Base-by-base conservation (phyloP, 2,113 vertebrate species). In the Zosterops japonicus region DNA sequence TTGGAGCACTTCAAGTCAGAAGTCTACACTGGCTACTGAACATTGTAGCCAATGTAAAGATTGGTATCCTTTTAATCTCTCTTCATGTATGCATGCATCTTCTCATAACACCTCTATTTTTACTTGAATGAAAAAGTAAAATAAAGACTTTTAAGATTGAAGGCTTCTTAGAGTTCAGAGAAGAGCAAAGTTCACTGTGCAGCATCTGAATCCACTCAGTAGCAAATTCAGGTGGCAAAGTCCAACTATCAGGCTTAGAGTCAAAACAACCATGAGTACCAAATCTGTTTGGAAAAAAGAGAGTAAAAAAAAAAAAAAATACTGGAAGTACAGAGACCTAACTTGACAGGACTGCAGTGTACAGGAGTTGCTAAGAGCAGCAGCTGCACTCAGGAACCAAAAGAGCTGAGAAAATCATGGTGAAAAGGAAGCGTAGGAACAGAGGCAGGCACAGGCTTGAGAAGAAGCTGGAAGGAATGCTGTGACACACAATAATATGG, bases 401-500 rank as follows among this genome's bases (percentile, higher is more conserved):
- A 70, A 57, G 13, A 61, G 14, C 19, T 44, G 35, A 28, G 36
- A 87, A 76, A 87, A 53, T 23, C 15, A 31, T 3, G 12, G 36
- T 49, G 52, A 65, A 70, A 74, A 88, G 1, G 12, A 52, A 61
- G 47, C 5, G 25, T 8, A 55, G 53, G 50, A 81, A 49, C 8
- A 49, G 46, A 60, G 14, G 16, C 10, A 55, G 41, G 60, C 19
- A 42, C 7, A 55, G 33, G 18, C 46, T 59, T 23, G 23, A 69
- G 79, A 85, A 19, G 27, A 63, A 77, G 46, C 16, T 55, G 67
- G 31, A 35, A 52, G 14, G 46, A 67, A 47, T 11, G 11, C 31
- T 49, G 52, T 13, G 12, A 39, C 27, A 41, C 27, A 35, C 5
- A 23, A 1, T 8, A 44, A 70, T 2, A 10, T 0, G 2, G 9